These are phyloP conservation scores for Vireo altiloquus DNA, from an alignment of 2,113 vertebrate genomes.

Conservation along the genomic window DNA sequence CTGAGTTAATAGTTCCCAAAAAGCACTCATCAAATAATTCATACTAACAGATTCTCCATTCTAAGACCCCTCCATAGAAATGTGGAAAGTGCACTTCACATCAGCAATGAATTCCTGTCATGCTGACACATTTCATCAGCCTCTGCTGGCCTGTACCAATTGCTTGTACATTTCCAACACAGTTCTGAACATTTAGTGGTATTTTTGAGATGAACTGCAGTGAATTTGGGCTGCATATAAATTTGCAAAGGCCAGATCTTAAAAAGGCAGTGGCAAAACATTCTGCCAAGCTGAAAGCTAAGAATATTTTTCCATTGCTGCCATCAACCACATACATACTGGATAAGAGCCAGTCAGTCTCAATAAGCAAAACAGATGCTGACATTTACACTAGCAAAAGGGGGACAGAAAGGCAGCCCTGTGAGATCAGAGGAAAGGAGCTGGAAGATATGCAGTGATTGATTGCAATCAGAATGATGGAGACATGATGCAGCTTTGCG, in stretches of 20 bases:
- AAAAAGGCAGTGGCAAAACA: not conserved
- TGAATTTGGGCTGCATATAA: not conserved
- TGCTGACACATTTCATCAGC: not conserved
- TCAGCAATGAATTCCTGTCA: not conserved
- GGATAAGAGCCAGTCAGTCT: slow-evolving; percentile 25
- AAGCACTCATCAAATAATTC: not conserved
- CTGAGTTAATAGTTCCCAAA: not conserved
- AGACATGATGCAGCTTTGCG: not conserved
- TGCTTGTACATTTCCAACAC: not conserved
- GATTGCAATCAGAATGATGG: not conserved
- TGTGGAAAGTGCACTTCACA: not conserved
- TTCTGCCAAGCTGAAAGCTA: slow-evolving; percentile 21
- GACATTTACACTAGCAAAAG: slow-evolving; percentile 5
- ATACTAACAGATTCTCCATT: not conserved
- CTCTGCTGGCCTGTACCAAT: not conserved
- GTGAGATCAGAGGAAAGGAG: not conserved
- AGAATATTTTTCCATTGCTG: slow-evolving; percentile 27
- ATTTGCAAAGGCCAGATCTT: not conserved
- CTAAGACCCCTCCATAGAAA: not conserved
- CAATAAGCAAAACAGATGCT: slow-evolving; percentile 42
- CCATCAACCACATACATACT: slow-evolving; percentile 1
- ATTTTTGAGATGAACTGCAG: not conserved
- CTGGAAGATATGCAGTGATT: not conserved
- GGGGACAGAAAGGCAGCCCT: not conserved
- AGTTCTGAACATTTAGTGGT: not conserved